phyloP scores from a whole-genome alignment of 2,113 vertebrate genomes.

The Cariama cristata region DNA sequence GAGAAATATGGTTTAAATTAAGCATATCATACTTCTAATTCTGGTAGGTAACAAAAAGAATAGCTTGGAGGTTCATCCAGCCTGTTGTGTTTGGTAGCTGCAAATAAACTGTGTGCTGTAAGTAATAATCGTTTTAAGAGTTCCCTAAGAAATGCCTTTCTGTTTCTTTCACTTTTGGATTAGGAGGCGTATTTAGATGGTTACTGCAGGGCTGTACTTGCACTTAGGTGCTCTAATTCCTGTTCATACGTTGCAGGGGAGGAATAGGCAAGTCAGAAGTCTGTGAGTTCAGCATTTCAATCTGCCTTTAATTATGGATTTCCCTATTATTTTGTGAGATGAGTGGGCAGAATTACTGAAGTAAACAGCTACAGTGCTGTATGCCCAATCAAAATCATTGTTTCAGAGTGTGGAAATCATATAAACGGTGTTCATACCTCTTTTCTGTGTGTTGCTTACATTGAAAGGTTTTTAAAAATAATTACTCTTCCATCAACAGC shows the following conservation, averaged over 20 bases:
- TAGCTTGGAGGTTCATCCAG: constrained; percentile 29
- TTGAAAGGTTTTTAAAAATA: background rate
- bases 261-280: background rate
- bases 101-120: background rate
- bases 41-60: constrained; percentile 39
- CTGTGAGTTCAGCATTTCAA: background rate
- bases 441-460: background rate
- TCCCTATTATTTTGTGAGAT: background rate
- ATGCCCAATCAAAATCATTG: background rate
- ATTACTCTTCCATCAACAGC: background rate
- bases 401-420: background rate
- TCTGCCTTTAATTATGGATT: constrained; percentile 8
- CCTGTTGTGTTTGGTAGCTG: background rate
- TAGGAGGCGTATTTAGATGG: background rate
- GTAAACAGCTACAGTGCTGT: background rate
- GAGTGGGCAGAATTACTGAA: background rate
- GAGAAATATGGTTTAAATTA: constrained; percentile 70
- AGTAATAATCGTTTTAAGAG: background rate
- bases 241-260: accelerated
- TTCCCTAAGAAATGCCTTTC: background rate
- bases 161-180: background rate
- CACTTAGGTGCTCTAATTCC: background rate
- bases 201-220: background rate
- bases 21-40: constrained; percentile 49
- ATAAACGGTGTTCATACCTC: background rate